phyloP scores from a whole-genome alignment of 2,888 invertebrate genomes.

The Tinea pellionella region DNA sequence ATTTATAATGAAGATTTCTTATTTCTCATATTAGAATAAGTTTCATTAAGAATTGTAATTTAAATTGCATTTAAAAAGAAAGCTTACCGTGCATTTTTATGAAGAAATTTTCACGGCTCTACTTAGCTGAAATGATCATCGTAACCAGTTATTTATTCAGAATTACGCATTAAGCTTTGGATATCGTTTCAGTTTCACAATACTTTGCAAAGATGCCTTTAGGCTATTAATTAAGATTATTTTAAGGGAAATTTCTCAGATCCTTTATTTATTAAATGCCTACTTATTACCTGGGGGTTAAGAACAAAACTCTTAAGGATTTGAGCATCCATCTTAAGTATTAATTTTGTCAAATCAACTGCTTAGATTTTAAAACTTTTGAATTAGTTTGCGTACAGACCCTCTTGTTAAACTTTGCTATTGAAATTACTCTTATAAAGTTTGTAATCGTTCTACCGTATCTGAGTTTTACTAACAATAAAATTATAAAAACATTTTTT shows the following conservation, averaged over 20 bases:
- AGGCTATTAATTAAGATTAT: constrained; percentile 12
- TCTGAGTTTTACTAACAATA: not conserved
- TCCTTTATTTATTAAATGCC: constrained; percentile 11
- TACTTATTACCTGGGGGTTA: constrained; percentile 10
- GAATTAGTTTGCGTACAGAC: not conserved
- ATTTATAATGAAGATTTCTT: not conserved
- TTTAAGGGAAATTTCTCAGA: not conserved
- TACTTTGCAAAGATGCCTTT: not conserved
- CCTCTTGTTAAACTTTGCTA: not conserved
- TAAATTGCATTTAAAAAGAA: not conserved
- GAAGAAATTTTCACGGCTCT: not conserved
- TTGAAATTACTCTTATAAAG: not conserved
- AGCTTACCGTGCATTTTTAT: not conserved
- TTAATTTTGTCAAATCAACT: constrained; percentile 5
- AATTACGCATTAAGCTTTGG: not conserved
- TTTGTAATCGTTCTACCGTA: constrained; percentile 1
- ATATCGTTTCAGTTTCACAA: not conserved
- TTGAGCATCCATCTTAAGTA: constrained; percentile 3
- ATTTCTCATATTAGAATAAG: not conserved
- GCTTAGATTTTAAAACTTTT: not conserved
- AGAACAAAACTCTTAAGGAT: not conserved
- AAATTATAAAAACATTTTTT: too few species aligned
- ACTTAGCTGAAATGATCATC: not conserved
- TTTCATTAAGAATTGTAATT: not conserved
- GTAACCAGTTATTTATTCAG: not conserved